Percentiles rank a stretch among this genome's conserved stretches.
Conservation (phyloP, 2,888 invertebrate genomes). For the Drosophila atroscutellata region DNA sequence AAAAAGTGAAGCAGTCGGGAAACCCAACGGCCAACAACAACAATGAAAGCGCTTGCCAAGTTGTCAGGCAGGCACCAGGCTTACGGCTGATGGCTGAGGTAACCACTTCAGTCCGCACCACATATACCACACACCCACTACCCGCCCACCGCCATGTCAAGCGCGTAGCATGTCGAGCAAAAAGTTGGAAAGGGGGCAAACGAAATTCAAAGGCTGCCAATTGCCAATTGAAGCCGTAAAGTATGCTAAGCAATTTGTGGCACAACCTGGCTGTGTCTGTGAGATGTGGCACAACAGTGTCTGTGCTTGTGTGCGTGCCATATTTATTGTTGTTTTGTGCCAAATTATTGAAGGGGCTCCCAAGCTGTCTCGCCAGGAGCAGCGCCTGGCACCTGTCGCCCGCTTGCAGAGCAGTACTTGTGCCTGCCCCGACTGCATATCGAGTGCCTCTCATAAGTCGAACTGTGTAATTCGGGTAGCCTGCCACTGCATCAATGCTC, state of each 20-base stretch:
- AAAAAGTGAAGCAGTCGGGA: constrained; percentile 10
- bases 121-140: neutral
- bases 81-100: constrained; percentile 26
- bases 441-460: constrained; percentile 57
- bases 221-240: constrained; percentile 80
- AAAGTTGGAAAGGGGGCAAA: constrained; percentile 14
- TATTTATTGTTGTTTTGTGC: constrained; percentile 75
- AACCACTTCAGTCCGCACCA: constrained; percentile 36
- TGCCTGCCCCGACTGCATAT: constrained; percentile 41
- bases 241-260: constrained; percentile 78
- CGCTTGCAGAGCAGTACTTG: constrained; percentile 11
- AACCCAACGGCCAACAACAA: constrained; percentile 24
- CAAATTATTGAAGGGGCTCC: constrained; percentile 38
- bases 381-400: constrained; percentile 39
- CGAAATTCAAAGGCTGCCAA: constrained; percentile 80
- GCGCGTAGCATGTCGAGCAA: constrained; percentile 49
- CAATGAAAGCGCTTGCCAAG: constrained; percentile 65
- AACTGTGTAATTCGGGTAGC: constrained; percentile 38
- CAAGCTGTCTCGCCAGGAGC: constrained; percentile 31
- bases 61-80: constrained; percentile 77
- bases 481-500: neutral
- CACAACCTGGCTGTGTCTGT: constrained; percentile 36
- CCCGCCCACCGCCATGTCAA: constrained; percentile 33
- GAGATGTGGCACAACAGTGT: constrained; percentile 39
- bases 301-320: constrained; percentile 30